Evolutionary conservation across 1,140 invertebrate species (phyloP).

Genomic region (Thaumetopoea pityocampa): DNA sequence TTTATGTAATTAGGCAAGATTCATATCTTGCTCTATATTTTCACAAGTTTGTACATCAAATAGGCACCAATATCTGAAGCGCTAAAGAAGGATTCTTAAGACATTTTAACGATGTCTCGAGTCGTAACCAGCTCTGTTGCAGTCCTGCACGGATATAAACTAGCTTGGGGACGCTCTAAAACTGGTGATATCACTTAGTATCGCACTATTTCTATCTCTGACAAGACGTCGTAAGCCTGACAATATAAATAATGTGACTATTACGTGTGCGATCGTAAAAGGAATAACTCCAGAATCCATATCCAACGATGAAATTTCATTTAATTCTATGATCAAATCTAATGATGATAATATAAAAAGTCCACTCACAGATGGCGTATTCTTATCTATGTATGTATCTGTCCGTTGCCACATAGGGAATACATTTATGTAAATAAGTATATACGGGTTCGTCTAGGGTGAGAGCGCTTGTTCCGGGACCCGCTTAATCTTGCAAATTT

Average conservation of each 20-base stretch:
- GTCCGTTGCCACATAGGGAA: slow-evolving; percentile 32
- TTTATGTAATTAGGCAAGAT: too few relatives aligned
- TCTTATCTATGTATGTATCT: slow-evolving; percentile 12
- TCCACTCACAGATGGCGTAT: not conserved
- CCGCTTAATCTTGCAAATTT: slow-evolving; percentile 69
- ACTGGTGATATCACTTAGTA: slow-evolving; percentile 29
- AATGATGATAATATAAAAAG: too few relatives aligned
- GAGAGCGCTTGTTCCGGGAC: slow-evolving; percentile 19
- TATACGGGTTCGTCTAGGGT: slow-evolving; percentile 34
- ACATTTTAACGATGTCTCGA: slow-evolving; percentile 34
- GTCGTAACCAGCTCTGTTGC: slow-evolving; percentile 33
- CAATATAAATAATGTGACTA: slow-evolving; percentile 4
- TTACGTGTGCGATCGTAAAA: slow-evolving; percentile 16
- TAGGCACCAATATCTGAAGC: too few relatives aligned
- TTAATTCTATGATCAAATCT: too few relatives aligned
- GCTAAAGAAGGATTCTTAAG: slow-evolving; percentile 22
- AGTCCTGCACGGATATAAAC: slow-evolving; percentile 30
- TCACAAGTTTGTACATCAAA: too few relatives aligned
- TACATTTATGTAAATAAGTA: slow-evolving; percentile 58
- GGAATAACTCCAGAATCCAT: slow-evolving; percentile 19
- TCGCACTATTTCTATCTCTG: slow-evolving; percentile 23
- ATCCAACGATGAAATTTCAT: too few relatives aligned
- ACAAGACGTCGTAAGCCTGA: slow-evolving; percentile 16
- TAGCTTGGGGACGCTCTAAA: slow-evolving; percentile 16
- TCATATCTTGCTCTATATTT: too few relatives aligned